Evolutionary conservation across 92 coral and sea anemone species (phyloP).

Genomic region (Palythoa grandiflora): DNA sequence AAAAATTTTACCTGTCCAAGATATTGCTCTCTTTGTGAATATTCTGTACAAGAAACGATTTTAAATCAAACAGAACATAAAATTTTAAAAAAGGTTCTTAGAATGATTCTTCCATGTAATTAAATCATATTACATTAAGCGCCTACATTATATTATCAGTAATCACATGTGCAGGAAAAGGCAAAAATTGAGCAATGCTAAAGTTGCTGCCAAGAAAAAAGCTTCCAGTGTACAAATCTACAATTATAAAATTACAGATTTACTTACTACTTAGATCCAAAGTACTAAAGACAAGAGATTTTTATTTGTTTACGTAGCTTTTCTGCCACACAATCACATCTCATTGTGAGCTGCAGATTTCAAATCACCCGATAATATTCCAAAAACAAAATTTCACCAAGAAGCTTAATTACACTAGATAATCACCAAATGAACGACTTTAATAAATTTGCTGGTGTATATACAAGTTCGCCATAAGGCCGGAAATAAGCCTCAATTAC

Average conservation of each 20-base stretch:
- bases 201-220: background rate
- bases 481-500: constrained; percentile 45
- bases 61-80: background rate
- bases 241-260: background rate
- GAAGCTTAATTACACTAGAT: background rate
- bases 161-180: background rate
- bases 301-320: background rate
- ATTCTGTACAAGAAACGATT: background rate
- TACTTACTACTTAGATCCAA: background rate
- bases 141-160: background rate
- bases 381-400: background rate
- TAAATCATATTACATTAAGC: background rate
- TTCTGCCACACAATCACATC: constrained; percentile 5
- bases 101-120: background rate
- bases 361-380: background rate
- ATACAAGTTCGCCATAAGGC: constrained; percentile 3
- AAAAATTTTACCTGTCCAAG: background rate
- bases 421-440: constrained; percentile 3
- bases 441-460: constrained; percentile 4
- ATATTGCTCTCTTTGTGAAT: background rate
- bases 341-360: background rate
- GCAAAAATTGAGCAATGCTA: background rate
- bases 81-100: background rate
- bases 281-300: background rate
- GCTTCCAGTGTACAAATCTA: background rate